Evolutionary conservation across 2,797 vertebrate species (phyloP).

Genomic region (Hydrocynus forskahlii): DNA sequence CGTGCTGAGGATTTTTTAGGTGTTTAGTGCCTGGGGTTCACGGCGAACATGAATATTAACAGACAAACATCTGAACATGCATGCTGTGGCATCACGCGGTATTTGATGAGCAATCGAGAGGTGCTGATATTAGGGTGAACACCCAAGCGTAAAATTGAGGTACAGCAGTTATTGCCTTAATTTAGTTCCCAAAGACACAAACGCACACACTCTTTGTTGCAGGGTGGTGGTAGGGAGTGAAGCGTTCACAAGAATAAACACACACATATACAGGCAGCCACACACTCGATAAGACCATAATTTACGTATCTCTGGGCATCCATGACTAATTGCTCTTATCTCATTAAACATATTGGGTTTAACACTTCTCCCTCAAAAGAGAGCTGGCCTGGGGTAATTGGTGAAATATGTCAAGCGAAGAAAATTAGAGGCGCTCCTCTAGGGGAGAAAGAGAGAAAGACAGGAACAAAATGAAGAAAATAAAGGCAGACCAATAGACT

Average conservation of each 20-base stretch:
- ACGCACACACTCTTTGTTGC: conserved; percentile 5
- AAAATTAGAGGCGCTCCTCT: conserved; percentile 42
- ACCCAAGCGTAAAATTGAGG: conserved; percentile 47
- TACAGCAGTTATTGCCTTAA: conserved; percentile 33
- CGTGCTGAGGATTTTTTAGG: conserved; percentile 17
- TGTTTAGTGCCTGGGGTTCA: conserved; percentile 43
- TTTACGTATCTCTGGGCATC: conserved; percentile 35
- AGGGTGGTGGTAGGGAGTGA: neutral
- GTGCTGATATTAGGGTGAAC: conserved; percentile 46
- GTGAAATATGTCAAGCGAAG: conserved; percentile 45
- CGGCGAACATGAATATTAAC: conserved; percentile 47
- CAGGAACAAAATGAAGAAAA: neutral
- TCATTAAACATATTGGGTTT: conserved; percentile 40
- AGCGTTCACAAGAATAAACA: neutral
- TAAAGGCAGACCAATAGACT: neutral
- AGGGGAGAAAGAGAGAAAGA: conserved; percentile 22
- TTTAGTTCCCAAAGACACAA: conserved; percentile 31
- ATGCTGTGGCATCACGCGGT: conserved; percentile 35
- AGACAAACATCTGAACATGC: conserved; percentile 40
- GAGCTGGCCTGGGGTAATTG: conserved; percentile 32
- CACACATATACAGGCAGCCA: neutral
- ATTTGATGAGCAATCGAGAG: conserved; percentile 55
- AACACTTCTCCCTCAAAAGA: conserved; percentile 29
- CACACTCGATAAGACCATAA: conserved; percentile 10
- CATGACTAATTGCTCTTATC: conserved; percentile 44